Evolutionary conservation across 2,888 invertebrate species (phyloP).

Genomic region (Epirrhoe tristata): DNA sequence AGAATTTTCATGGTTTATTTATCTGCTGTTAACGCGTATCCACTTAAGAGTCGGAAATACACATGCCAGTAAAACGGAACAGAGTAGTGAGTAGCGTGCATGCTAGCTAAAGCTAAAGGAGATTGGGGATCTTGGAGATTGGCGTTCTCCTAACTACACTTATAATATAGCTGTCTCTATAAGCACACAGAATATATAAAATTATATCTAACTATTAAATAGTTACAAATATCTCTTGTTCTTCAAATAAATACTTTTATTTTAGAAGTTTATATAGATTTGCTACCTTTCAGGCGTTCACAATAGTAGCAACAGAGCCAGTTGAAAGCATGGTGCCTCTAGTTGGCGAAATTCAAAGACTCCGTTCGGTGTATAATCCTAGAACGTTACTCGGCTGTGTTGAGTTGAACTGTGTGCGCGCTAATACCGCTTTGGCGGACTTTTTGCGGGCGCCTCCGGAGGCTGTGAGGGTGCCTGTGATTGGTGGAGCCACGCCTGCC

Average conservation of each 20-base stretch:
- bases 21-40: not conserved
- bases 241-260: no score
- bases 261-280: not conserved
- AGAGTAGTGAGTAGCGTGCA: no score
- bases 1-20: conserved; percentile 44
- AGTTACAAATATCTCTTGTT: no score
- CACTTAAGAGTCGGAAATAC: no score
- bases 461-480: conserved; percentile 87
- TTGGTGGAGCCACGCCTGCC: conserved; percentile 88
- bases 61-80: no score
- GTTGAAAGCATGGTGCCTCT: conserved; percentile 90
- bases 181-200: no score
- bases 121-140: no score
- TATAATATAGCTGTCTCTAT: no score
- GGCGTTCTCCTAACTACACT: no score
- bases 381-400: conserved; percentile 87
- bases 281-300: conserved; percentile 61
- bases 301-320: conserved; percentile 79
- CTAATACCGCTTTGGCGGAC: conserved; percentile 89
- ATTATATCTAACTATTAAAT: no score
- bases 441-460: conserved; percentile 86
- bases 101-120: no score
- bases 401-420: conserved; percentile 89
- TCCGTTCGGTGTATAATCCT: conserved; percentile 70
- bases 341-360: conserved; percentile 88